Evolutionary conservation across 2,888 invertebrate species (phyloP), one percentile per base, ranked within the genome.

Genomic region (Caenorhabditis doughertyi): DNA sequence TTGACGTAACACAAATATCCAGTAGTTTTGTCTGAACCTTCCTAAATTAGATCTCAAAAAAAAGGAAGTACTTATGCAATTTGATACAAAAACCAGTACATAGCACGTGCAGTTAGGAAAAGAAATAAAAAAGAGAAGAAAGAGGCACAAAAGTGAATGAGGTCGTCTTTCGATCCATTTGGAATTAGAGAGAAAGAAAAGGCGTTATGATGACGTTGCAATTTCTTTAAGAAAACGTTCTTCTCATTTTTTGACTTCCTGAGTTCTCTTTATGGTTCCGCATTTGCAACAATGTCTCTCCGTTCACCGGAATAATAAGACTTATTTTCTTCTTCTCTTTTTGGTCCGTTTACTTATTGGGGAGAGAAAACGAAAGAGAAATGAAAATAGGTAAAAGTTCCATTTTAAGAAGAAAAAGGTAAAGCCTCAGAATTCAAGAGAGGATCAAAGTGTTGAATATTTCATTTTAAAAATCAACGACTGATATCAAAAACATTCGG

Each of bases 111-210:
- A 8, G 13, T 39, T 39, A 55, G 58, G 3, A 51, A 72, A 53
- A 72, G 62, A 29, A 73, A 27, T 21, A 29, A 64, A 16, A 29
- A 32, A 49, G 7, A 62, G 9, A 27, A 62, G 64, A n/a, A 32
- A 32, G 53, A 58, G 16, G 32, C n/a, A n/a, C n/a, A n/a, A n/a
- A n/a, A n/a, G 27, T 13, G 35, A 68, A 68, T n/a, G 55, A 73
- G 74, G 74, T 74, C 74, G 67, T 67, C 67, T 74, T 74, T 73
- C 64, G 8, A 29, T 27, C 29, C 25, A 35, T 51, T 67, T 74
- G 74, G 74, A 74, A 74, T 74, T 74, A 74, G 65, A 74, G 64
- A 42, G 18, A 53, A 73, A n/a, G n/a, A n/a, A n/a, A n/a, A 56
- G 47, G 56, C 64, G 64, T 64, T 72, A 62, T 72, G 72, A 73